These are phyloP conservation scores for Xenops minutus DNA, from an alignment of 2,797 vertebrate genomes.

Conservation along the genomic window DNA sequence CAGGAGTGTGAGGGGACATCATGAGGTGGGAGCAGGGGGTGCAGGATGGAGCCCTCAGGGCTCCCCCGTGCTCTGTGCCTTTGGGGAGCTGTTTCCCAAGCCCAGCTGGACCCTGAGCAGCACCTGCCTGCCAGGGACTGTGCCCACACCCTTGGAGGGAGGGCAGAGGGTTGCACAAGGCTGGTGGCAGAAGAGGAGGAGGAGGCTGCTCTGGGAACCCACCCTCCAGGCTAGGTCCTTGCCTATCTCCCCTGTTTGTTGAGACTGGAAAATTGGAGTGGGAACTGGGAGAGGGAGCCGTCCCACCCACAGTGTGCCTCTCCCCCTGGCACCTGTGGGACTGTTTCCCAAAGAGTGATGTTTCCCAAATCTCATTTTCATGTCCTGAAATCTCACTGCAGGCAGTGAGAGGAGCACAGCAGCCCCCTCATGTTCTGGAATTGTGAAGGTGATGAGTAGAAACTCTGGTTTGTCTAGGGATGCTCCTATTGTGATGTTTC, in stretches of 20 bases:
- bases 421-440: fast-evolving
- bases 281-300: neutral
- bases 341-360: neutral
- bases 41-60: neutral
- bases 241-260: neutral
- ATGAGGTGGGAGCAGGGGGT: neutral
- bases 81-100: neutral
- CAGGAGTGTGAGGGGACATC: fast-evolving
- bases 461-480: neutral
- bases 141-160: neutral
- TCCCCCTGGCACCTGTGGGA: neutral
- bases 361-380: neutral
- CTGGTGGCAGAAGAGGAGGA: neutral
- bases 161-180: neutral
- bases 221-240: neutral
- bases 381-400: neutral
- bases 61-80: neutral
- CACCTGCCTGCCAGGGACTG: neutral
- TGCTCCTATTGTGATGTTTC: neutral
- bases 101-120: neutral
- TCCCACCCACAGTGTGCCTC: neutral
- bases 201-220: conserved; percentile 20
- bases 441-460: fast-evolving
- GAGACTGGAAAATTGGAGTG: neutral
- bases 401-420: neutral